These are phyloP conservation scores for Cyrtonyx montezumae DNA, from an alignment of 2,113 vertebrate genomes.

Conservation along the genomic window DNA sequence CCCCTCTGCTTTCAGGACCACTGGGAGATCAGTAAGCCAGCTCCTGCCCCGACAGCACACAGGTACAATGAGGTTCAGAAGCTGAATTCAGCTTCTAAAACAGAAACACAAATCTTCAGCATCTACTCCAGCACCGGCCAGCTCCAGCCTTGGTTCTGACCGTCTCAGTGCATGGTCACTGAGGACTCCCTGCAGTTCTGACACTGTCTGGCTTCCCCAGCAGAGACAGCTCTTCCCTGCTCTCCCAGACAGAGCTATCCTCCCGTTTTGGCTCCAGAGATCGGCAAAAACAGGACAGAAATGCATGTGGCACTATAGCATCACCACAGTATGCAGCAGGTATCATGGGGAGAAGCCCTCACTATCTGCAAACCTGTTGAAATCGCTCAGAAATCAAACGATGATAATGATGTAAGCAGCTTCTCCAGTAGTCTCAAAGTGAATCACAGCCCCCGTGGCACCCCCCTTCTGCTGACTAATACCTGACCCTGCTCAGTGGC, in stretches of 20 bases:
- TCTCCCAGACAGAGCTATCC: accelerated
- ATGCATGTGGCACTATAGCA: background rate
- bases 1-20: background rate
- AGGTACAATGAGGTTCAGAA: background rate
- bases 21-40: background rate
- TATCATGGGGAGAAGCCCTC: background rate
- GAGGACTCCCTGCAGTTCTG: background rate
- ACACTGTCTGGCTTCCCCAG: background rate
- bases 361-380: background rate
- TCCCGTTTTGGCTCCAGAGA: background rate
- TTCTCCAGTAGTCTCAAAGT: constrained; percentile 9
- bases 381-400: background rate
- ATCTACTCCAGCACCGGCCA: background rate
- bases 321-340: background rate
- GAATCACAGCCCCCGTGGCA: background rate
- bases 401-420: constrained; percentile 8
- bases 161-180: background rate
- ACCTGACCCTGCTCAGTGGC: background rate
- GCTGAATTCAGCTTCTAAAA: background rate
- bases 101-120: background rate
- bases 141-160: background rate
- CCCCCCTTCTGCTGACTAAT: constrained; percentile 46
- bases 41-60: no score
- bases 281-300: background rate
- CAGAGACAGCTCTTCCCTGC: background rate